A percentile compares a stretch with the other conserved stretches of the same genome.
These are phyloP conservation scores for Steinernema hermaphroditum DNA, from an alignment of 2,888 invertebrate genomes.

Conservation along the genomic window DNA sequence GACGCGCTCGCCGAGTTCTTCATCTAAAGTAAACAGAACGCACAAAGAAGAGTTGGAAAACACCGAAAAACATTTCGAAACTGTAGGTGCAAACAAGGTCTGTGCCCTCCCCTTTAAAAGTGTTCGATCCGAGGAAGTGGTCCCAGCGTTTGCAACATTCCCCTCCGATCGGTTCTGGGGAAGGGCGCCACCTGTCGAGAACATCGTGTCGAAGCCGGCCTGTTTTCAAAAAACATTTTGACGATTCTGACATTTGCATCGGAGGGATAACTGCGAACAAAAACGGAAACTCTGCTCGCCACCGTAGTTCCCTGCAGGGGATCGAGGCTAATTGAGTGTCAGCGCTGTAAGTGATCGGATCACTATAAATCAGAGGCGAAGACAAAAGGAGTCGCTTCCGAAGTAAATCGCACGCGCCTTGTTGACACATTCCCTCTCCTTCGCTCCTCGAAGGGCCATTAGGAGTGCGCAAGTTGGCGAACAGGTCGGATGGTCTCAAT, in stretches of 20 bases:
- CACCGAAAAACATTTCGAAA: conserved; percentile 7
- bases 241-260: conserved; percentile 27
- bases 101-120: too few species aligned
- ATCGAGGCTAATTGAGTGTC: neutral
- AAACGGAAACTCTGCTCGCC: neutral
- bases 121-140: too few species aligned
- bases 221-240: conserved; percentile 22
- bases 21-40: neutral
- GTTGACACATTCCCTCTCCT: neutral
- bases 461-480: neutral
- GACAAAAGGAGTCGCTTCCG: too few species aligned
- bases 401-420: neutral
- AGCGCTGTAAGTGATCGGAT: neutral
- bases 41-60: neutral
- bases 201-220: neutral
- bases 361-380: too few species aligned
- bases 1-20: neutral
- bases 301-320: neutral
- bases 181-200: conserved; percentile 4
- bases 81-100: neutral
- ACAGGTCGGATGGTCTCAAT: conserved; percentile 12
- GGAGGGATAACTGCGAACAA: neutral
- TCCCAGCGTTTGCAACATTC: conserved; percentile 12
- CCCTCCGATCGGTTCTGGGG: neutral
- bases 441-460: neutral